A percentile compares a stretch with the other conserved stretches of the same genome.
Conservation (phyloP, 1,140 invertebrate species). For the Rhyacophila brunnea region DNA sequence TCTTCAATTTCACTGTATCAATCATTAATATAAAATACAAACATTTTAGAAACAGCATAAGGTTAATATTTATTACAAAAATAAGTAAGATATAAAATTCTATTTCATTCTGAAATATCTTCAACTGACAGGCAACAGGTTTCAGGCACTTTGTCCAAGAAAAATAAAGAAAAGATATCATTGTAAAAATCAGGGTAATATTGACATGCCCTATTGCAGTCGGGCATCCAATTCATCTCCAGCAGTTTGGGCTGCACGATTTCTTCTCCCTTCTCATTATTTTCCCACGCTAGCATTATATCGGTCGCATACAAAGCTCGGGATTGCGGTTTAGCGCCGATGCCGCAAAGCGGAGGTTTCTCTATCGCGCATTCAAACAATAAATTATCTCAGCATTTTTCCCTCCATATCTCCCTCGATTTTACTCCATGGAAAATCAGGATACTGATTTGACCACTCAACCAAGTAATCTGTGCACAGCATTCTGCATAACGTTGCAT, state of each 20-base stretch:
- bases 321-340: conserved; percentile 75
- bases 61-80: too few species aligned
- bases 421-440: conserved; percentile 58
- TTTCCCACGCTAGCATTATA: conserved; percentile 77
- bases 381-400: conserved; percentile 70
- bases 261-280: conserved; percentile 39
- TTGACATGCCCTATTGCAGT: conserved; percentile 84
- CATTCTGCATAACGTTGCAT: conserved; percentile 63
- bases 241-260: conserved; percentile 74
- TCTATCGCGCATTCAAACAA: conserved; percentile 71
- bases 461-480: conserved; percentile 77
- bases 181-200: too few species aligned
- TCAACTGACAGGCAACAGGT: too few species aligned
- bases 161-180: conserved; percentile 83
- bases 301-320: conserved; percentile 87
- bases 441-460: conserved; percentile 74
- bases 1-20: too few species aligned
- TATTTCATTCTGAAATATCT: too few species aligned
- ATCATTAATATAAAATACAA: too few species aligned
- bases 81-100: too few species aligned
- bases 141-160: conserved; percentile 63
- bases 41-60: too few species aligned
- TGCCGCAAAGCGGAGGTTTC: conserved; percentile 69
- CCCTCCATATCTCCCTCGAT: conserved; percentile 74
- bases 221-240: conserved; percentile 88